Evolutionary conservation across 2,113 vertebrate species (phyloP).

Genomic region (Pelusios castaneus): DNA sequence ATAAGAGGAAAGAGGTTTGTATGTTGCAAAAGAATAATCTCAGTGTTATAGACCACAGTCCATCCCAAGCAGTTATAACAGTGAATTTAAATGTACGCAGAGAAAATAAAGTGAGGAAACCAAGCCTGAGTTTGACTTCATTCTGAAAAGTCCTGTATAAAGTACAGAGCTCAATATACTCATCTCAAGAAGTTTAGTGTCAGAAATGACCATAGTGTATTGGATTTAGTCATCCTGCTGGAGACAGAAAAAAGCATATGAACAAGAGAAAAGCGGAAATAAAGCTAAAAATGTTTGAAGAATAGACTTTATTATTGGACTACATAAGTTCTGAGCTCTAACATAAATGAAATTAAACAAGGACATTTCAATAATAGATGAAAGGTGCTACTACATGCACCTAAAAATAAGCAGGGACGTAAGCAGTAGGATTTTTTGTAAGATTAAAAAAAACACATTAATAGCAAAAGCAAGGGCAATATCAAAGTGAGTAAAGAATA

Average conservation of each 20-base stretch:
- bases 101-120: not conserved
- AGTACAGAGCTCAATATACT: not conserved
- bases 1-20: not conserved
- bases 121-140: not conserved
- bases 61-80: not conserved
- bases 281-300: not conserved
- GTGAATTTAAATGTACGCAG: not conserved
- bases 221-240: not conserved
- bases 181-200: not conserved
- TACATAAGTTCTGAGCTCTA: not conserved
- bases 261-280: not conserved
- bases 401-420: not conserved
- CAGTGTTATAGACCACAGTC: not conserved
- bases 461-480: not conserved
- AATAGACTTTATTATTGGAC: not conserved
- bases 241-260: not conserved
- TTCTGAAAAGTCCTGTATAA: not conserved
- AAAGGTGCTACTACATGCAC: not conserved
- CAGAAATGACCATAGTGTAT: not conserved
- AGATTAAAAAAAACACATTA: rapidly evolving
- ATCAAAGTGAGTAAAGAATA: not conserved
- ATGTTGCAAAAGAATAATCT: not conserved
- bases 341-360: not conserved
- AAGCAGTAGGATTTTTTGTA: not conserved
- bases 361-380: not conserved